A percentile compares a stretch with the other conserved stretches of the same genome.
Conservation (phyloP, 2,113 vertebrate species). For the Calyptomena viridis region DNA sequence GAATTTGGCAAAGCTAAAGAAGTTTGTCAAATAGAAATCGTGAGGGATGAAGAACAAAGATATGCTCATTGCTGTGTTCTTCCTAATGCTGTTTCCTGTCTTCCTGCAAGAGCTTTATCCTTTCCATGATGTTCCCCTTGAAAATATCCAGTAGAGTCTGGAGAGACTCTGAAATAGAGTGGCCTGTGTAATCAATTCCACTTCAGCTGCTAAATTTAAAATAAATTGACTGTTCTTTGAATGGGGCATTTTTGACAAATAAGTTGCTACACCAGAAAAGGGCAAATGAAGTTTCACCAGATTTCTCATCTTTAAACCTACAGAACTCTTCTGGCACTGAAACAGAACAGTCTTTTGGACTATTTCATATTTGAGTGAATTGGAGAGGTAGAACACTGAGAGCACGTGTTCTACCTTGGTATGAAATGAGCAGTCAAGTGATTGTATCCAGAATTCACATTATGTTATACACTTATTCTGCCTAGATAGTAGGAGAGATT, state of each 20-base stretch:
- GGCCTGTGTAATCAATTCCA: background rate
- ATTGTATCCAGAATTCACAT: background rate
- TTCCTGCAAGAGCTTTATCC: background rate
- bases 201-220: background rate
- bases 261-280: background rate
- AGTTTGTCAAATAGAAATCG: background rate
- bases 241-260: background rate
- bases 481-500: background rate
- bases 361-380: background rate
- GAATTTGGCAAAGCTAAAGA: constrained; percentile 17
- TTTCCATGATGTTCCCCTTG: background rate
- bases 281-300: background rate
- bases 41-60: background rate
- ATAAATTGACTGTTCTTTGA: background rate
- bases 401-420: background rate
- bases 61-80: background rate
- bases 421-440: background rate
- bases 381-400: no score
- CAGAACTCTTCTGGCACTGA: background rate
- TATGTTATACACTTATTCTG: background rate
- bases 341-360: background rate
- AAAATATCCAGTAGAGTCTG: background rate
- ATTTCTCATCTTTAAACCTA: background rate
- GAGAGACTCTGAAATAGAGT: background rate
- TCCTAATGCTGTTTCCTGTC: background rate